These are phyloP conservation scores for Rhagonycha lutea DNA, from an alignment of 2,888 invertebrate genomes.

Conservation along the genomic window DNA sequence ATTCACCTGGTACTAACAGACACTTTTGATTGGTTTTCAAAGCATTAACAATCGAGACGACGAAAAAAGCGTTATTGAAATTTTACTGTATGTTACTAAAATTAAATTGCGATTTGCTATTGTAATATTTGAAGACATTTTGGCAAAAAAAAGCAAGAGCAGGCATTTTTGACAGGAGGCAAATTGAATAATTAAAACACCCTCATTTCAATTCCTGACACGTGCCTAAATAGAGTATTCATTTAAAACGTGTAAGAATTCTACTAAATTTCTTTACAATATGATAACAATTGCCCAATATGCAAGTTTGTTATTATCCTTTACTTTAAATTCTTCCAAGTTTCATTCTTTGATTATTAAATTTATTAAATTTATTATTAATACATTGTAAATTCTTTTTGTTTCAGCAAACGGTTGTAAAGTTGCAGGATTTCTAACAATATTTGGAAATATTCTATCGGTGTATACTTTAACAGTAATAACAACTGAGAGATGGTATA, in stretches of 20 bases:
- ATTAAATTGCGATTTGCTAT: too few relatives aligned
- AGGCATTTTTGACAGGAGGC: too few relatives aligned
- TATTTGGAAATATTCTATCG: slow-evolving; percentile 67
- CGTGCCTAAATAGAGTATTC: background rate
- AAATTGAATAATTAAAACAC: background rate
- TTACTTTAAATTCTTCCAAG: background rate
- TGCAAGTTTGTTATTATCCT: background rate
- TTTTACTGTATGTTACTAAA: too few relatives aligned
- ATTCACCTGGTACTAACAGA: too few relatives aligned
- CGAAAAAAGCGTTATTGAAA: too few relatives aligned
- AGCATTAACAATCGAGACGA: too few relatives aligned
- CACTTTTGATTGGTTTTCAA: too few relatives aligned
- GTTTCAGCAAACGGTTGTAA: slow-evolving; percentile 61
- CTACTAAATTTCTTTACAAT: background rate
- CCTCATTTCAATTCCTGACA: background rate
- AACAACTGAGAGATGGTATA: slow-evolving; percentile 64
- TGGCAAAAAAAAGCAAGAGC: background rate
- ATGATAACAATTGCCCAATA: background rate
- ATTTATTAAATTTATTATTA: background rate
- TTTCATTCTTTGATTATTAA: background rate
- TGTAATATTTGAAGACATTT: background rate
- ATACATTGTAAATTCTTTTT: background rate
- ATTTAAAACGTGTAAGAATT: background rate
- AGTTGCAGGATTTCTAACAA: slow-evolving; percentile 67
- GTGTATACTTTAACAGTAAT: slow-evolving; percentile 70